Conservation (phyloP, 2,888 invertebrate genomes). For the Eristalinus aeneus region DNA sequence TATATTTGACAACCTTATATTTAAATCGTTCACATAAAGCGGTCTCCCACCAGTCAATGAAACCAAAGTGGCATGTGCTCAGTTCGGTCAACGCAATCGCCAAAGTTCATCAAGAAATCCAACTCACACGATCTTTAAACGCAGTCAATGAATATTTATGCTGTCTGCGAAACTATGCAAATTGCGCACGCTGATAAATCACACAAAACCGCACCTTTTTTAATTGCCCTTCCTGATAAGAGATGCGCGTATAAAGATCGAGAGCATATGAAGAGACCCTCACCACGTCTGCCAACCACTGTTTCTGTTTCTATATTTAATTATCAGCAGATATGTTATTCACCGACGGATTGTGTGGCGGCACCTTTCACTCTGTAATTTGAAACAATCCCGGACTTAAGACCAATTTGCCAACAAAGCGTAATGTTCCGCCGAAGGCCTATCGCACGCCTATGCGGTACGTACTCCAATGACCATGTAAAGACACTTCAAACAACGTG, state of each 20-base stretch:
- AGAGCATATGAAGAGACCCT: not conserved
- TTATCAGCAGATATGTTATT: not conserved
- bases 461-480: not conserved
- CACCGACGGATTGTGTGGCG: not conserved
- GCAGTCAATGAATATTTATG: not conserved
- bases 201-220: not conserved
- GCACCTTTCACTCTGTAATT: conserved; percentile 50
- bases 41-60: not conserved
- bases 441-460: not conserved
- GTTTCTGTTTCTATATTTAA: not conserved
- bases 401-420: conserved; percentile 29
- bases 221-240: not conserved
- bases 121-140: not conserved
- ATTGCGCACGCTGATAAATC: conserved; percentile 1
- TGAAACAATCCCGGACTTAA: conserved; percentile 41
- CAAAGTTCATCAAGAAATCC: not conserved
- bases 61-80: not conserved
- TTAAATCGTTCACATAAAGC: no score
- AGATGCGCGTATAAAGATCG: not conserved
- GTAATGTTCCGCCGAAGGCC: conserved; percentile 56
- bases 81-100: not conserved
- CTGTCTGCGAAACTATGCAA: not conserved
- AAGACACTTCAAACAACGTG: not conserved
- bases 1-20: no score
- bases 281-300: not conserved